Base-by-base conservation (phyloP, 2,113 vertebrate species). In the Callocephalon fimbriatum region DNA sequence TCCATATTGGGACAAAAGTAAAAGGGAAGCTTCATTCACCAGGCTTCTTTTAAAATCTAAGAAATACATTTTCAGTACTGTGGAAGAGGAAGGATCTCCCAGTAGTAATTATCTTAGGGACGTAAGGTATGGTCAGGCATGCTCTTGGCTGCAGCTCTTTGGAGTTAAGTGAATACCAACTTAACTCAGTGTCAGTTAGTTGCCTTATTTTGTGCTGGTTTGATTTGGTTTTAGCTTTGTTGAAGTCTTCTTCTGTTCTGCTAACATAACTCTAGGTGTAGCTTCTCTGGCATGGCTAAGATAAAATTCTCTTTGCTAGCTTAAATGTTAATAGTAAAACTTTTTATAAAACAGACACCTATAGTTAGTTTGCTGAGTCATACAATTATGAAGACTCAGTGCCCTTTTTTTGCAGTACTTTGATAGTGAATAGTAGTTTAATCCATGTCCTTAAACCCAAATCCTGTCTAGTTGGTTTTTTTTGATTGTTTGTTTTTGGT, bases 51-150 rank as follows among this genome's bases (percentile, higher is more conserved):
- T 56, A 48, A 72, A 72, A 47, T 63, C 21, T 17, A 9, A 2
- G 7, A 22, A 17, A 5, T 68, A 25, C 3, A 0, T 72, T 67
- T 54, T 54, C 35, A 3, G 0, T 31, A 29, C 18, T n/a, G 47
- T 26, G 53, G 19, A 22, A 38, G n/a, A 61, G 35, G 31, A 62
- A 67, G 38, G 17, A 6, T 79, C 10, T 90, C 44, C 23, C 26
- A 26, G 0, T 12, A 38, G 63, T 35, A 21, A 38, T 76, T 53
- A 22, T 38, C 22, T 85, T 37, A 7, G 26, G 42, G 35, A 32
- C 31, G 25, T 1, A 26, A 59, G 38, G 8, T 38, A 14, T 21
- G 53, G 35, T 73, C 40, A 50, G 22, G 27, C 31, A 2, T 31
- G 31, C 12, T 66, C 10, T 37, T 76, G 75, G 78, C 53, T 65